Evolutionary conservation across 1,140 invertebrate genomes (phyloP), one percentile per base, ranked within the genome.

Genomic region (Eurosta solidaginis): DNA sequence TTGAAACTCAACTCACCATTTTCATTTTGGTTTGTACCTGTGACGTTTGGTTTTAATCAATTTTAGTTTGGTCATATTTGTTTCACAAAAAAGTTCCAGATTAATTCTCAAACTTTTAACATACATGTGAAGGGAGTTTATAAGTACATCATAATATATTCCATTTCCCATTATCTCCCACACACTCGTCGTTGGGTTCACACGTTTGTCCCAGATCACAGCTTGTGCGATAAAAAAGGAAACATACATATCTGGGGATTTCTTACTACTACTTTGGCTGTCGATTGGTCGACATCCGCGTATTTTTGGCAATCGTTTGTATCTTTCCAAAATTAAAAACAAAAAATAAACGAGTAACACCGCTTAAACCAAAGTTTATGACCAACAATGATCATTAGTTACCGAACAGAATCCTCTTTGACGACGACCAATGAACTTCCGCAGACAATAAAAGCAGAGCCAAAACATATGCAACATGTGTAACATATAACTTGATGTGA

Each of bases 401-500:
- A 68, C 59, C 59, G 33, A 68, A 68, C 59, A 68, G 59, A 68
- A 68, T 68, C 36, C 59, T 68, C 59, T 68, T 68, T 68, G 59
- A 68, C 59, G 59, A 68, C 59, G 59, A 68, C 59, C 59, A 68
- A n/a, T 68, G 59, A 68, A 68, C 59, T 68, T 68, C 59, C 59
- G 59, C 33, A 68, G 59, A 40, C 59, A 68, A 68, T 68, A 17
- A 68, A 68, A 29, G 4, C 33, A 14, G 17, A 2, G 59, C 59
- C 33, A 40, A 40, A 40, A 33, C 17, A 27, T 40, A 68, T 7
- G 59, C 14, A 40, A 68, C 59, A 68, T 68, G 59, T 68, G 59
- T 14, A 68, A n/a, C 59, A 68, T 17, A n/a, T 68, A 40, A 42
- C n/a, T 68, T 29, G 5, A n/a, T 68, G 59, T 20, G 59, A 68